Evolutionary conservation across 2,113 vertebrate genomes (phyloP).

Genomic region (Silurus meridionalis): DNA sequence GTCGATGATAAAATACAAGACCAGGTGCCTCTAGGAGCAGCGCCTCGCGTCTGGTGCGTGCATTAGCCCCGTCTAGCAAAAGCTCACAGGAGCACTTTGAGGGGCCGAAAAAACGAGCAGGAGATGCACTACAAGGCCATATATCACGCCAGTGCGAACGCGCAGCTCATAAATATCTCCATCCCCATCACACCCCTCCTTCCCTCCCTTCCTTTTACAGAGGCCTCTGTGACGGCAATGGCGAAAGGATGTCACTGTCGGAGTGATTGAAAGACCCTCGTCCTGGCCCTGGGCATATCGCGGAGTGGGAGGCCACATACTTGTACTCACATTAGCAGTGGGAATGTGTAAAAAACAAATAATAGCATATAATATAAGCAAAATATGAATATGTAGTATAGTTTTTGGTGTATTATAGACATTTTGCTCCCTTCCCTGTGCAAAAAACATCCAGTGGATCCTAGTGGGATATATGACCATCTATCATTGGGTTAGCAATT

Average conservation of each 20-base stretch:
- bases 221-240: conserved; percentile 74
- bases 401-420: not conserved
- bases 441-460: not conserved
- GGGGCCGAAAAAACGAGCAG: conserved; percentile 67
- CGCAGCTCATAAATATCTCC: conserved; percentile 73
- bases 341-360: not conserved
- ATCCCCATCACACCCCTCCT: not conserved
- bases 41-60: conserved; percentile 56
- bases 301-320: conserved; percentile 59
- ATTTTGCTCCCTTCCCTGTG: not conserved
- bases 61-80: conserved; percentile 60
- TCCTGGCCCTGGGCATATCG: conserved; percentile 68
- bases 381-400: not conserved
- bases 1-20: conserved; percentile 33
- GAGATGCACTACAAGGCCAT: conserved; percentile 73
- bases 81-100: conserved; percentile 68
- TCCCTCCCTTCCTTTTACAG: conserved; percentile 57
- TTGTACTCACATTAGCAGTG: conserved; percentile 33
- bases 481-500: not conserved
- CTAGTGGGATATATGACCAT: not conserved
- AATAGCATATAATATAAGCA: not conserved
- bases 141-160: conserved; percentile 68
- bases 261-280: conserved; percentile 74
- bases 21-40: conserved; percentile 26
- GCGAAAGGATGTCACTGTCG: conserved; percentile 77